These are phyloP conservation scores for Ia io DNA, from an alignment of 2,113 vertebrate species.

Conservation along the genomic window DNA sequence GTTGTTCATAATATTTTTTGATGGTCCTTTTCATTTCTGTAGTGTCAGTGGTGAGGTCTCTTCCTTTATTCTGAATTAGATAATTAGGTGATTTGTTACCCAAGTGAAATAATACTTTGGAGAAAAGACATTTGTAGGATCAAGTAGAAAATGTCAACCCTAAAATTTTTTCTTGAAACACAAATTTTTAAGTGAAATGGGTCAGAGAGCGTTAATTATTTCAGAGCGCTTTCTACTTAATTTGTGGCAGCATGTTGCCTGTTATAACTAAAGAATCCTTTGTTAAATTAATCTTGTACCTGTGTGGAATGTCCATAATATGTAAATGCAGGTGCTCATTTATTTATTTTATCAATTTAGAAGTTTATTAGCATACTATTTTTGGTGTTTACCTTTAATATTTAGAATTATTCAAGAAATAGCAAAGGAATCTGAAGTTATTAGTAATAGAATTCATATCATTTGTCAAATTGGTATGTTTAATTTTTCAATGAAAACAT, in stretches of 20 bases:
- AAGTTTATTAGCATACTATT: slow-evolving; percentile 15
- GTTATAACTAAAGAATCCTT: background rate
- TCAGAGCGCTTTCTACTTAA: background rate
- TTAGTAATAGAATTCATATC: background rate
- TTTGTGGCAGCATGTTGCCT: background rate
- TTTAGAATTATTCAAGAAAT: slow-evolving; percentile 57
- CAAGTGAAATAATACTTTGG: slow-evolving; percentile 26
- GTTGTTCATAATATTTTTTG: background rate
- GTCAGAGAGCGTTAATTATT: slow-evolving; percentile 12
- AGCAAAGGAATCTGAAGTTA: slow-evolving; percentile 52
- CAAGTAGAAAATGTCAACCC: slow-evolving; percentile 33
- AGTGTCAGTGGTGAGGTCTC: background rate
- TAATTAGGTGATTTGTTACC: slow-evolving; percentile 25
- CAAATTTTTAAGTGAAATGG: slow-evolving; percentile 29
- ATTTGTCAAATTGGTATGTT: slow-evolving; percentile 40
- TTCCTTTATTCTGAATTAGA: slow-evolving; percentile 7
- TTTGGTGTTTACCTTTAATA: slow-evolving; percentile 29
- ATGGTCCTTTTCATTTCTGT: background rate
- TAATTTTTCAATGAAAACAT: slow-evolving; percentile 8
- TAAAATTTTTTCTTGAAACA: slow-evolving; percentile 40
- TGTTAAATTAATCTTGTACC: slow-evolving; percentile 15
- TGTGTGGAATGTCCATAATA: background rate
- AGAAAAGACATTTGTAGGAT: slow-evolving; percentile 23
- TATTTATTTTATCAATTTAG: slow-evolving; percentile 9
- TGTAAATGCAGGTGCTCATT: background rate